These are phyloP conservation scores for Microctonus brassicae DNA, from an alignment of 2,888 invertebrate genomes.

Conservation along the genomic window DNA sequence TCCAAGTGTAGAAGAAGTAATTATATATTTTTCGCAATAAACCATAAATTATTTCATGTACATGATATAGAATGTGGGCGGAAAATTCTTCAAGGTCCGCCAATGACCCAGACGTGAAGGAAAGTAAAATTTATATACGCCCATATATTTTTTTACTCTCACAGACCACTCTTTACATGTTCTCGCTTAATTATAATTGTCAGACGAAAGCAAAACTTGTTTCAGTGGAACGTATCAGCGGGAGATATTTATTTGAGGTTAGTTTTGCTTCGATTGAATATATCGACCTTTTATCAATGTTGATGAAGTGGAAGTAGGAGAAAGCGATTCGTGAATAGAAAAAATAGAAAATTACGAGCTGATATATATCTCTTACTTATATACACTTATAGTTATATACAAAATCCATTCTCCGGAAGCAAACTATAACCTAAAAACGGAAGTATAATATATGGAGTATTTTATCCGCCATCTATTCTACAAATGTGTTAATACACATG, in stretches of 20 bases:
- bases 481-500: too few species aligned
- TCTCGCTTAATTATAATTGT: slow-evolving; percentile 26
- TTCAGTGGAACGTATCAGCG: too few species aligned
- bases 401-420: slow-evolving; percentile 39
- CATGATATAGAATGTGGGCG: neutral
- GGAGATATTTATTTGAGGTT: slow-evolving; percentile 14
- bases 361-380: neutral
- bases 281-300: slow-evolving; percentile 44
- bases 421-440: neutral
- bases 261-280: slow-evolving; percentile 23
- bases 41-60: neutral
- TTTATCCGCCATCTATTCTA: neutral
- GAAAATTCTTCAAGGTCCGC: slow-evolving; percentile 43
- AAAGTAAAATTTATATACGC: slow-evolving; percentile 41
- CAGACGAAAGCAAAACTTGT: slow-evolving; percentile 23
- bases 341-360: slow-evolving; percentile 28
- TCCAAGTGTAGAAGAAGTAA: too few species aligned
- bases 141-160: too few species aligned
- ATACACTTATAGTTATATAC: neutral
- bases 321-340: slow-evolving; percentile 39
- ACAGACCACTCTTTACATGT: neutral
- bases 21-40: too few species aligned
- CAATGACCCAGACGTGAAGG: slow-evolving; percentile 48
- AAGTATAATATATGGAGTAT: neutral
- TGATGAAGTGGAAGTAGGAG: slow-evolving; percentile 40